Conservation (phyloP, 2,113 vertebrate species). For the Gnathonemus echidnorhynchus region DNA sequence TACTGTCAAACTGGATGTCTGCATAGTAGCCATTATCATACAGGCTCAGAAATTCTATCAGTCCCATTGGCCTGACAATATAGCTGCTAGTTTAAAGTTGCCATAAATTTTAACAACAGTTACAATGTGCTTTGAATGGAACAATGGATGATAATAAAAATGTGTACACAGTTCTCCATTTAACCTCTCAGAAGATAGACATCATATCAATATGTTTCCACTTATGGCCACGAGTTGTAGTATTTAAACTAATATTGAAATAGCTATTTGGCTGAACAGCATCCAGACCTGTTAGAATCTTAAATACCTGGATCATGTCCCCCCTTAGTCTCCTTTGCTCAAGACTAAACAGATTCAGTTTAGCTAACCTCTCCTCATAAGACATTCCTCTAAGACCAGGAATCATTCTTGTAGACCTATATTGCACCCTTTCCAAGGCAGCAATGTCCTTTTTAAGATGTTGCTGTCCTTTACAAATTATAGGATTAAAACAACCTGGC, state of each 20-base stretch:
- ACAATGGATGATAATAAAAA: constrained; percentile 16
- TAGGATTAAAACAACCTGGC: not conserved
- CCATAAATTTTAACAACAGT: constrained; percentile 28
- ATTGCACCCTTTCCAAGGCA: too few species aligned
- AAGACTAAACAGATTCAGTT: too few species aligned
- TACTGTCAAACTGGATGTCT: not conserved
- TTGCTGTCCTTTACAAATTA: not conserved
- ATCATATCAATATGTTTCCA: not conserved
- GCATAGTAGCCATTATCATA: constrained; percentile 6
- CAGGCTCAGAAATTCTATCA: constrained; percentile 26
- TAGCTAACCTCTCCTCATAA: too few species aligned
- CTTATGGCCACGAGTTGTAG: too few species aligned
- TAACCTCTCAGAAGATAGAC: constrained; percentile 15
- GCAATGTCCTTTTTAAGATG: too few species aligned
- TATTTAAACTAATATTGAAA: too few species aligned
- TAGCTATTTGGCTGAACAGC: too few species aligned
- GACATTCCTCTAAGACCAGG: too few species aligned
- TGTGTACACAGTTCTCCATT: not conserved
- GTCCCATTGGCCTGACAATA: not conserved
- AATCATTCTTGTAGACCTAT: too few species aligned
- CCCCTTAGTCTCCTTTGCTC: too few species aligned
- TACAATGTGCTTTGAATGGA: constrained; percentile 25
- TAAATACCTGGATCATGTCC: too few species aligned
- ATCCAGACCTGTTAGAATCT: too few species aligned
- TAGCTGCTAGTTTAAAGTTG: not conserved